phyloP scores from a whole-genome alignment of 2,797 vertebrate species.

The Molossus alvarezi region DNA sequence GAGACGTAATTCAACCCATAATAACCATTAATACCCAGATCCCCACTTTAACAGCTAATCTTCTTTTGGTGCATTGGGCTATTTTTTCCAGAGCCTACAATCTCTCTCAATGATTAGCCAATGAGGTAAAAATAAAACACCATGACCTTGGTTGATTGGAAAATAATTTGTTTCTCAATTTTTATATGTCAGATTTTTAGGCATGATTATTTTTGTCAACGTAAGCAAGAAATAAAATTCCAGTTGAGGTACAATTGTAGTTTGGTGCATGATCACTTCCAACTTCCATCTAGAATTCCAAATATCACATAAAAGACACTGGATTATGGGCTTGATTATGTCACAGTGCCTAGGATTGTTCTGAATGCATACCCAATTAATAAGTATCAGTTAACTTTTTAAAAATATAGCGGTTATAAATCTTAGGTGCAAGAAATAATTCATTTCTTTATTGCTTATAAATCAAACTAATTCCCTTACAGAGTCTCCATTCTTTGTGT shows the following conservation, averaged over 20 bases:
- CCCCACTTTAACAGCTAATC: neutral
- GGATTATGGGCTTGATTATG: neutral
- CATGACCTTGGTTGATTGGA: neutral
- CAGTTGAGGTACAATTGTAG: neutral
- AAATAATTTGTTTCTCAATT: conserved; percentile 35
- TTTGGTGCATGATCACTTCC: neutral
- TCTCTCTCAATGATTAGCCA: neutral
- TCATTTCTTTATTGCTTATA: neutral
- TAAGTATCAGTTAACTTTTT: neutral
- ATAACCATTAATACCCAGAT: neutral
- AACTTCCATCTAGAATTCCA: conserved; percentile 36
- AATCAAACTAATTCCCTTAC: neutral
- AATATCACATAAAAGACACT: conserved; percentile 6
- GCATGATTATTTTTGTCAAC: neutral
- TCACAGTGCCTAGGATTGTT: neutral
- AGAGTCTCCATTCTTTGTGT: neutral
- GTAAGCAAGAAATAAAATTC: neutral
- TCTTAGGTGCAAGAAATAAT: neutral
- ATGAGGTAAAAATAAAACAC: neutral
- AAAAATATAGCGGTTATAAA: neutral
- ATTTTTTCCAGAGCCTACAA: neutral
- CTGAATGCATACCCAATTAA: neutral
- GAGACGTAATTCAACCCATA: neutral
- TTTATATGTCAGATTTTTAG: neutral
- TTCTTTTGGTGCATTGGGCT: neutral